Evolutionary conservation across 2,113 vertebrate species (phyloP).

Genomic region (Cyprichromis sp.): DNA sequence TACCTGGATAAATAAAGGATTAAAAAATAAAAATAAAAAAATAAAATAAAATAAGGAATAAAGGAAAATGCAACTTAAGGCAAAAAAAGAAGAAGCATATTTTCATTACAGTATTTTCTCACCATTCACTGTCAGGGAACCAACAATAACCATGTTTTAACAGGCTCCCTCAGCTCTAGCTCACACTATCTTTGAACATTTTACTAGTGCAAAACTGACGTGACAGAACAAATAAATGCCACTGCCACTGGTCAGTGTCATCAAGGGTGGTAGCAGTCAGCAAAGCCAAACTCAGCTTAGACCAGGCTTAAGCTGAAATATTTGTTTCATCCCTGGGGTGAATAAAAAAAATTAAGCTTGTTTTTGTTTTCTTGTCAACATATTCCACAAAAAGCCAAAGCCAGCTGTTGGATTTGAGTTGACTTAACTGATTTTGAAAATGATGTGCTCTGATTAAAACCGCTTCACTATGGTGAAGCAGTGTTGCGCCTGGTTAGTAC

Average conservation of each 20-base stretch:
- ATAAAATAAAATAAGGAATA: no score
- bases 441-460: not conserved
- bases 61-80: no score
- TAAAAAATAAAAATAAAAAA: no score
- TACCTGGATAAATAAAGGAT: no score
- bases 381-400: not conserved
- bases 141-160: not conserved
- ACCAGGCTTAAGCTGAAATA: not conserved
- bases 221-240: not conserved
- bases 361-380: not conserved
- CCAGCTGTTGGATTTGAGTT: not conserved
- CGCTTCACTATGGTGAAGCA: not conserved
- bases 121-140: not conserved
- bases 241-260: not conserved
- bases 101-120: not conserved
- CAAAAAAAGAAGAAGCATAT: no score
- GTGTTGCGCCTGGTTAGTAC: fast-evolving
- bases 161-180: not conserved
- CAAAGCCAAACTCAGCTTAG: not conserved
- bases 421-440: not conserved
- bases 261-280: not conserved
- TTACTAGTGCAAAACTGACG: not conserved
- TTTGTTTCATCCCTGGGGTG: not conserved
- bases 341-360: fast-evolving
- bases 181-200: not conserved